A percentile compares a stretch with the other conserved stretches of the same genome.
Evolutionary conservation across 2,888 invertebrate species (phyloP).

Genomic region (Bombyx huttoni): DNA sequence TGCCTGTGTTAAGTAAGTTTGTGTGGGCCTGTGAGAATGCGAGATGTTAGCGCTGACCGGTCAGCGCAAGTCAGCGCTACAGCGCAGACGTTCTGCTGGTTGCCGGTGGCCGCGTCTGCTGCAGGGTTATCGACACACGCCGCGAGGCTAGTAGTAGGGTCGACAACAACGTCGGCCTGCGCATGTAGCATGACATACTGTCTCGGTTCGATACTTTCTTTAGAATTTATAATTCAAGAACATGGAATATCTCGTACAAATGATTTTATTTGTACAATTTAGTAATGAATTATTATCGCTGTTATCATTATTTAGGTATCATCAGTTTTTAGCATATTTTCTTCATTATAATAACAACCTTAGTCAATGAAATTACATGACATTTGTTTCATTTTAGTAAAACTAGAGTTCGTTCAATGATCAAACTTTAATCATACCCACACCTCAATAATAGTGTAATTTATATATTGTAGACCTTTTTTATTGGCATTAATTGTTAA

Average conservation of each 20-base stretch:
- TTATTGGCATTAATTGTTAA: too few species aligned
- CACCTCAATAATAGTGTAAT: too few species aligned
- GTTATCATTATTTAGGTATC: too few species aligned
- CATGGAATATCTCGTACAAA: slow-evolving; percentile 19
- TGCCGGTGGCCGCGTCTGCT: slow-evolving; percentile 39
- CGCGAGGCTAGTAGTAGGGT: slow-evolving; percentile 44
- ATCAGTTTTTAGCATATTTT: too few species aligned
- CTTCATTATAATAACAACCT: too few species aligned
- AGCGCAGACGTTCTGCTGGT: slow-evolving; percentile 61
- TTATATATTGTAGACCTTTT: too few species aligned
- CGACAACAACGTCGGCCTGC: slow-evolving; percentile 30
- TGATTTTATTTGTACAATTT: slow-evolving; percentile 4
- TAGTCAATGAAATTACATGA: too few species aligned
- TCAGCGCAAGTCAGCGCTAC: background rate
- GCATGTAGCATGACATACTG: slow-evolving; percentile 45
- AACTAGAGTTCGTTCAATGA: too few species aligned
- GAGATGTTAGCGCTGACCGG: background rate
- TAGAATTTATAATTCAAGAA: slow-evolving; percentile 25
- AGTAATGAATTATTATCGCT: background rate
- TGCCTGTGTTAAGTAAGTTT: too few species aligned
- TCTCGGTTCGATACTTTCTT: slow-evolving; percentile 54
- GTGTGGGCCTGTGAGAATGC: background rate
- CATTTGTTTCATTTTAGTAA: too few species aligned
- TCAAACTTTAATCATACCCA: too few species aligned
- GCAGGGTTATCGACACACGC: slow-evolving; percentile 68